Base-by-base conservation (phyloP, 2,113 vertebrate species). In the Phaethornis superciliosus region DNA sequence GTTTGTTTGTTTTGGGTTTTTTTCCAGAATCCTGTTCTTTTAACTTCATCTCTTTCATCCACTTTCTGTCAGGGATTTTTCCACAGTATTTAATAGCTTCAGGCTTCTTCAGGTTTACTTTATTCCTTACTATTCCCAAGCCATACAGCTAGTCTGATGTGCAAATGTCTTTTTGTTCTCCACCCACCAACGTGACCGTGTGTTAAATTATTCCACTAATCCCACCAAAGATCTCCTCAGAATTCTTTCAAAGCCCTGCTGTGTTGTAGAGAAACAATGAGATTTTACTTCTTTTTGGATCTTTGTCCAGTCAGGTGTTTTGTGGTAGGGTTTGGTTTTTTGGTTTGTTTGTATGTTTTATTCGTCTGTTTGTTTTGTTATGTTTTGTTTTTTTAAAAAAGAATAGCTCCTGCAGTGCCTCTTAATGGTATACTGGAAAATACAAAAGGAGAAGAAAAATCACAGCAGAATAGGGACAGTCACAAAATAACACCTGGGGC, bases 121-220 rank as follows among this genome's bases (percentile, higher is more conserved):
- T 86, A 52, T 93, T 93, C 28, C 56, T 86, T 1, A 1, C 59
- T 90, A 42, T 81, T 88, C 60, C 58, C 76, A 92, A 68, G 81
- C 23, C 47, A 22, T 67, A 63, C 14, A 60, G 20, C 4, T 72
- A 90, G 55, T 90, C 72, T 95, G 72, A 94, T 93, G 67, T 92
- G 62, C 60, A 92, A 92, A 84, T 92, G 32, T 69, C 19, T 77
- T 90, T 83, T 90, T 89, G 42, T 85, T 67, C 47, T 91, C 33
- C 87, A 37, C 60, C 44, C 91, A 47, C 65, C 47, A 68, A 52
- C 58, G 56, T 71, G 81, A 75, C 22, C 0, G 4, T 8, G 37
- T 95, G 32, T 89, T 93, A 89, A 81, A 81, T 88, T 89, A 81
- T 81, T 77, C 78, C 65, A 71, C 33, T 92, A 75, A 81, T 84